Base-by-base conservation (phyloP, 2,797 vertebrate genomes). In the Meda fulgida region DNA sequence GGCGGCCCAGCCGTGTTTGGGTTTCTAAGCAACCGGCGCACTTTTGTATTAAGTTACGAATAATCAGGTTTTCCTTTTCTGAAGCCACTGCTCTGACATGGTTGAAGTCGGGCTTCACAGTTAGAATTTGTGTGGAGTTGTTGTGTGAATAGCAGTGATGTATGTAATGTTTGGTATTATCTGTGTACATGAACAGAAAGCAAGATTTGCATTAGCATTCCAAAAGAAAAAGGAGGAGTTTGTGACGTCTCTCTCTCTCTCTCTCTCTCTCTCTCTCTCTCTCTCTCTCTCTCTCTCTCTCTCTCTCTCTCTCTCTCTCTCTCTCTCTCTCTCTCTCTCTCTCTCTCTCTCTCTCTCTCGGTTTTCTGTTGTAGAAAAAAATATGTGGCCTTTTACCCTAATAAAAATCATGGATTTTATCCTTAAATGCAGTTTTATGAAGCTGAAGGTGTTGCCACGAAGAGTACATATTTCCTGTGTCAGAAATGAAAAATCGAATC, bases 11-110 rank as follows among this genome's bases (percentile, higher is more conserved):
- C 31, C 40, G 29, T 73, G 38, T 72, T 76, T 86, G 73, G 70
- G 43, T 82, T 77, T 88, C 71, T 78, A n/a, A 71, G 78, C 71
- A 79, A 66, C 36, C 13, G 72, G 36, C 38, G 9, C 40, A 26
- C 13, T 9, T 80, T 67, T 81, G 67, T 75, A 53, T 84, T 65
- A 73, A 71, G 70, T 76, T 79, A 78, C 84, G 83, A 91, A 79
- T 87, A 89, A 90, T 88, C 71, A 72, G 48, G 46, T 79, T 88
- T 83, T 93, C 76, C 84, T 86, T 90, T 86, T 46, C 92, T 84
- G 71, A 81, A 81, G 63, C 58, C 31, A 23, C 65, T 63, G 26
- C 31, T 51, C 38, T 75, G 60, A 70, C 31, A 65, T 58, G 3
- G 38, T 26, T 29, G 55, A 36, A 40, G 85, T 70, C 67, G 23